Evolutionary conservation across 2,797 vertebrate genomes (phyloP).

Genomic region (Microtus agrestis): DNA sequence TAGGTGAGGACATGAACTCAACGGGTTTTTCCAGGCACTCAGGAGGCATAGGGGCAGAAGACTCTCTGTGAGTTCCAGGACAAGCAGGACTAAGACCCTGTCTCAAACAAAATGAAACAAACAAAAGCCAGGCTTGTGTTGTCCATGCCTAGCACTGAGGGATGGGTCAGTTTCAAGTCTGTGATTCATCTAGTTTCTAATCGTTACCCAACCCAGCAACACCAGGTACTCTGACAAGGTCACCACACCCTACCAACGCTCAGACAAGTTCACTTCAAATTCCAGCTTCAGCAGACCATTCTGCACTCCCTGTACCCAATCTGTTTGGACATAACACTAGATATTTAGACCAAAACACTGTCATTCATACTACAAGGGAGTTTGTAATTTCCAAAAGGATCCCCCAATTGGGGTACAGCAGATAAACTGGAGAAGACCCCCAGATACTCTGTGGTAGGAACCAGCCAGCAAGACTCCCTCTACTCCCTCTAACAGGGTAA

Average conservation of each 20-base stretch:
- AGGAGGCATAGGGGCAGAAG: neutral
- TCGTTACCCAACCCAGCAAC: slow-evolving; percentile 61
- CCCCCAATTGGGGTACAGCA: neutral
- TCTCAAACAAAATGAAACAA: neutral
- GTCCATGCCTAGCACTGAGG: neutral
- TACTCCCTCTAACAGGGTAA: neutral
- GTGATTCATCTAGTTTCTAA: slow-evolving; percentile 77
- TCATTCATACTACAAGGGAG: neutral
- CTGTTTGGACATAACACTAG: slow-evolving; percentile 10
- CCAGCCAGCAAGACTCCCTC: neutral
- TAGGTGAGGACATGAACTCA: neutral
- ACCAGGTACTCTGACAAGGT: slow-evolving; percentile 48
- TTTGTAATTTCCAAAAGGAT: slow-evolving; percentile 43
- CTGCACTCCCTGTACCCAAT: slow-evolving; percentile 29
- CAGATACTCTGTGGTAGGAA: neutral
- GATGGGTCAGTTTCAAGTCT: slow-evolving; percentile 50
- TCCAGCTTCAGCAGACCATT: neutral
- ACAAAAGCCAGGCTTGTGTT: neutral
- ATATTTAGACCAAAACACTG: slow-evolving; percentile 28
- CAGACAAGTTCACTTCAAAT: neutral
- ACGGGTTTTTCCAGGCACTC: neutral
- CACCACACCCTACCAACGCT: slow-evolving; percentile 71
- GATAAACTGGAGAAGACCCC: neutral
- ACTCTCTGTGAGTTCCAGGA: neutral
- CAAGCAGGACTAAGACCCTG: neutral